Conservation (phyloP, 2,113 vertebrate genomes). For the Benitochromis conjunctus region DNA sequence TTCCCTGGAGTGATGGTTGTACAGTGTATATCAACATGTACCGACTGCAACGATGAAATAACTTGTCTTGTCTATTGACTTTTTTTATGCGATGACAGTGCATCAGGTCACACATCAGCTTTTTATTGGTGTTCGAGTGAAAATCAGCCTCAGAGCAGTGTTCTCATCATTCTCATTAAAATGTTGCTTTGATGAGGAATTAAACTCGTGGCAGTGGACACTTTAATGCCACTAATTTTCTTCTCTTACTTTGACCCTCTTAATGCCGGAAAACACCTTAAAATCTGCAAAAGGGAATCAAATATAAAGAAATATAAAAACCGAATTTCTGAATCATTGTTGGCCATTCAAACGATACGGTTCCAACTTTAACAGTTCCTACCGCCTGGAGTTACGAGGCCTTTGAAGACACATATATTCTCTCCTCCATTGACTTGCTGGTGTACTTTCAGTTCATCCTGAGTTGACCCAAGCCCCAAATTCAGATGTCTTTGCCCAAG, state of each 20-base stretch:
- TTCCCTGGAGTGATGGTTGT: neutral
- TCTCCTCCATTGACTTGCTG: slow-evolving; percentile 79
- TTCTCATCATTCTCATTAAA: neutral
- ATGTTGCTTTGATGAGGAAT: neutral
- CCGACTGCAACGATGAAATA: neutral
- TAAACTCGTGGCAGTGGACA: neutral
- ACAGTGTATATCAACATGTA: neutral
- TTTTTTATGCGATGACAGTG: neutral
- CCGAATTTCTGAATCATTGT: neutral
- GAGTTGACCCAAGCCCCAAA: slow-evolving; percentile 1
- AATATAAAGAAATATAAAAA: neutral
- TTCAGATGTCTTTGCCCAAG: slow-evolving; percentile 59
- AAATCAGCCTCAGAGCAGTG: neutral
- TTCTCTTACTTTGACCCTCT: neutral
- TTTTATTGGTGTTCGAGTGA: neutral
- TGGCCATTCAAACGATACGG: neutral
- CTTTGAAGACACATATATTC: slow-evolving; percentile 79
- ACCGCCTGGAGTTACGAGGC: slow-evolving; percentile 72
- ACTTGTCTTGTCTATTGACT: neutral
- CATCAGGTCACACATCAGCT: neutral
- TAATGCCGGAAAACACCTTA: neutral
- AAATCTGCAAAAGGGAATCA: too few relatives aligned
- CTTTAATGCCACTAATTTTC: neutral
- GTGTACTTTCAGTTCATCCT: slow-evolving; percentile 76
- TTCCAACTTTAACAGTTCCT: neutral